Conservation (phyloP, 1,140 invertebrate genomes). For the Oryctes rhinoceros region DNA sequence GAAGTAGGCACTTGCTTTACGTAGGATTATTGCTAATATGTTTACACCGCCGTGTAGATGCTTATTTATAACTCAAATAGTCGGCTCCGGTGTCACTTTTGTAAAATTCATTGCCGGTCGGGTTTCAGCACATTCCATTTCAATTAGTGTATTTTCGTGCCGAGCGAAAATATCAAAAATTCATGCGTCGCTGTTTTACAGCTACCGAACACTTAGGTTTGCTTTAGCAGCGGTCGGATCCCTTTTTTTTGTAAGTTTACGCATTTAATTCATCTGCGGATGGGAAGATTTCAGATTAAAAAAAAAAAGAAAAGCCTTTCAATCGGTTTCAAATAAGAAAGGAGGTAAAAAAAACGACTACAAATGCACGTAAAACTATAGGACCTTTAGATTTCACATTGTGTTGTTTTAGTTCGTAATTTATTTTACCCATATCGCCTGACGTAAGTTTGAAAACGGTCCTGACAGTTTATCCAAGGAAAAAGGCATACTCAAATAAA, state of each 20-base stretch:
- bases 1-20: not conserved
- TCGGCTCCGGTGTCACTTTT: not conserved
- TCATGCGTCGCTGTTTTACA: slow-evolving; percentile 1
- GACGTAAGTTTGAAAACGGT: slow-evolving; percentile 5
- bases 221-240: not conserved
- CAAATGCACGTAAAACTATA: not conserved
- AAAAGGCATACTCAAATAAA: slow-evolving; percentile 5
- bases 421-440: not conserved
- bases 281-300: not conserved
- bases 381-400: not conserved
- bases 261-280: not conserved
- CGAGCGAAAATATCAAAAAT: not conserved
- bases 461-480: not conserved
- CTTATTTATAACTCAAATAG: not conserved
- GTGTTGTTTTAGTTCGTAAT: slow-evolving; percentile 4
- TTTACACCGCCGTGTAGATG: not conserved
- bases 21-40: not conserved
- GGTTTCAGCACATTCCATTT: slow-evolving; percentile 5
- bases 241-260: no score
- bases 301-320: not conserved
- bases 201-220: not conserved
- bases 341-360: not conserved
- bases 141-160: not conserved
- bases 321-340: not conserved
- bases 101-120: not conserved